Base-by-base conservation (phyloP, 2,888 invertebrate species). In the Temnothorax rugatulus region DNA sequence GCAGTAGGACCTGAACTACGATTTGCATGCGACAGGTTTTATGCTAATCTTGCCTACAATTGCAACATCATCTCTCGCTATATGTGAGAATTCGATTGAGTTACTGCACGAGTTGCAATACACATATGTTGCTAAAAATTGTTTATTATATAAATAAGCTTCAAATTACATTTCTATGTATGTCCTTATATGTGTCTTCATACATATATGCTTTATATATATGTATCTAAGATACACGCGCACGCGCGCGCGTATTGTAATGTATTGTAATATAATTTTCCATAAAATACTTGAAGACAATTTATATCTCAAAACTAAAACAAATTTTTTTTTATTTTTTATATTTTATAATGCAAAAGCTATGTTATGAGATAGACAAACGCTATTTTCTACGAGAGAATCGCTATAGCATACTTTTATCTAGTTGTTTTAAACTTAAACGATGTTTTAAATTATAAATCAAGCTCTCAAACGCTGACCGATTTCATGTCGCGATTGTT, bases 11-110 rank as follows among this genome's bases (percentile, higher is more conserved):
- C 54, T 41, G 18, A 3, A 21, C 25, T 25, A 41, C n/a, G 29
- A 66, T 76, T 82, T 63, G 82, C 89, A 86, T 83, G 86, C 82
- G 83, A 85, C 82, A 47, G 82, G 68, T 73, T 87, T 89, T 81
- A 89, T 89, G 89, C 77, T 89, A 89, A 89, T 89, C 29, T 11
- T 61, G 41, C 11, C 54, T 18, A 52, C 84, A 81, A 86, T 89
- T 89, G 84, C 82, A 89, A 86, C 86, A 88, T 84, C 74, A 68
- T 61, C 3, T 85, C 71, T 41, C 57, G 15, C 82, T 29, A 29
- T 29, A 29, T 29, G 29, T 29, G 29, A 29, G 4, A 29, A 29
- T 29, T 29, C 4, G 29, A 5, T 52, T 52, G 34, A 68, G 52
- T 52, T 25, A n/a, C 9, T 52, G 34, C 47, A 18, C 21, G 63